phyloP scores from a whole-genome alignment of 2,797 vertebrate species.

The Parauchenoglanis ngamensis region DNA sequence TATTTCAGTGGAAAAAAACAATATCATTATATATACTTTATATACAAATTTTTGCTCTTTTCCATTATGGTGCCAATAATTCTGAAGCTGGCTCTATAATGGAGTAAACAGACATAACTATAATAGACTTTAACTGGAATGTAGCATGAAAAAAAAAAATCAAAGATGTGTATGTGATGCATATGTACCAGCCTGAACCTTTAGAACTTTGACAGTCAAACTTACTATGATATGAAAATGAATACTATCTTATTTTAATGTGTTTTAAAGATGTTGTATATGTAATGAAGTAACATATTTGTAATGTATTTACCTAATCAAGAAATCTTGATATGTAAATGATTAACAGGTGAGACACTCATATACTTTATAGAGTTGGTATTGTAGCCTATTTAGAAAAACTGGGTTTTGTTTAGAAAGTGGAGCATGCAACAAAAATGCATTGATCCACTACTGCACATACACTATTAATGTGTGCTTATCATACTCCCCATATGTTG shows the following conservation, averaged over 20 bases:
- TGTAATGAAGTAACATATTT: not conserved
- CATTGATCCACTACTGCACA: slow-evolving; percentile 22
- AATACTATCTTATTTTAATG: not conserved
- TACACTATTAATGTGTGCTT: slow-evolving; percentile 32
- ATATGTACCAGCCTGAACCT: not conserved
- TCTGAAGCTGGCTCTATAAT: not conserved
- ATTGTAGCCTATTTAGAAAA: not conserved
- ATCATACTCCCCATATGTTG: slow-evolving; percentile 26
- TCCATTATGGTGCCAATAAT: not conserved
- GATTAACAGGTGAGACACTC: not conserved
- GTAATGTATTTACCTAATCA: not conserved
- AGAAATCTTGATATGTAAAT: not conserved
- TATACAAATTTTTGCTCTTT: not conserved
- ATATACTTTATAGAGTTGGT: not conserved
- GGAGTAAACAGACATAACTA: not conserved
- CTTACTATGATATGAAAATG: slow-evolving; percentile 13
- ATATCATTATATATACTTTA: not conserved
- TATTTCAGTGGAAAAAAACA: not conserved
- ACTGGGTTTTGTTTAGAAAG: not conserved
- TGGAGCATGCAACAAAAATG: slow-evolving; percentile 36
- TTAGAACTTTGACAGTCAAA: not conserved
- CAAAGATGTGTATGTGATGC: not conserved
- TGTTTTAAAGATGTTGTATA: not conserved
- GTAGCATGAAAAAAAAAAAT: not conserved
- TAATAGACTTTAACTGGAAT: not conserved